Evolutionary conservation across 2,797 vertebrate genomes (phyloP), one percentile per base, ranked within the genome.

Genomic region (Sebastes minor): DNA sequence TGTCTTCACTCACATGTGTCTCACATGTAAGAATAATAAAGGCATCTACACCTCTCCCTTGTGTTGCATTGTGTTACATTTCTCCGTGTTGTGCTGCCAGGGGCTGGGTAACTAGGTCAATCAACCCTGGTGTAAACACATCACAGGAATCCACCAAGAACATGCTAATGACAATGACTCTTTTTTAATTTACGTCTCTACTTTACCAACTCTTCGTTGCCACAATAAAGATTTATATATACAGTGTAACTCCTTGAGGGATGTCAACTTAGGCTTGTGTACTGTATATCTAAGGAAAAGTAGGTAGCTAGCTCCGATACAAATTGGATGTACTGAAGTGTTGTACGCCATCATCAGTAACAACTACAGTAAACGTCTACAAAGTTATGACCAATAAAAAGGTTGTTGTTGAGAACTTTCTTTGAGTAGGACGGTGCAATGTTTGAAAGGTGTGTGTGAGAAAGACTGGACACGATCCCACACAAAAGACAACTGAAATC

Each of bases 31-130:
- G 88, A 92, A 92, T 89, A 91, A 93, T 89, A 91, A 92, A 90
- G 80, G 66, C 78, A 88, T 83, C 78, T 84, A 80, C 80, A 91
- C 81, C 83, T 90, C 85, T 93, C 91, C 94, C 92, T 74, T 87
- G 90, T 87, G 91, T 90, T 89, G 79, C 86, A 91, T 91, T 92
- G 88, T 92, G 84, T 89, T 91, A 75, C 74, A 80, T 84, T 89
- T 88, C 87, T 91, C 72, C 83, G 57, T 85, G 91, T 90, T 88
- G 68, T 86, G 84, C 69, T 94, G 88, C 91, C 91, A 89, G 76
- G 68, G 83, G 86, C 86, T 83, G 90, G 88, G 86, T 94, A 95
- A 92, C 86, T 94, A 92, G 93, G 93, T 94, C 94, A 94, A 92
- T 93, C 87, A 92, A 92, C 93, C 89, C 83, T 81, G 77, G 87